Evolutionary conservation across 2,888 invertebrate genomes (phyloP).

Genomic region (Coelogynopora nodosa): DNA sequence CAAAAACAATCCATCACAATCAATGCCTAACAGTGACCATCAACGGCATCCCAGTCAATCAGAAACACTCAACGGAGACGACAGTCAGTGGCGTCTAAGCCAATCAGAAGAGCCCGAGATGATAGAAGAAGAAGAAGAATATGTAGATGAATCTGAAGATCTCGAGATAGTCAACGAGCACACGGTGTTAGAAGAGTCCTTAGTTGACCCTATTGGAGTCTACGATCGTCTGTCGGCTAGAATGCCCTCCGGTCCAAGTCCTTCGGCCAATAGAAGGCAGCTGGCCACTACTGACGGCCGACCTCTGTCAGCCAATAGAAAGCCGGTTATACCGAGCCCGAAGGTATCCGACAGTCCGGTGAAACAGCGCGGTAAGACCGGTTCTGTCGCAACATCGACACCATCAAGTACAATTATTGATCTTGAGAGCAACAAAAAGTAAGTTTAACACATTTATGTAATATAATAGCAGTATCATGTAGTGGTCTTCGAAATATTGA

Average conservation of each 20-base stretch:
- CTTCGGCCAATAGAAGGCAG: background rate
- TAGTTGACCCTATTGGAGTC: constrained; percentile 34
- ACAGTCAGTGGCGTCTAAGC: background rate
- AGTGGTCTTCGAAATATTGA: too few relatives aligned
- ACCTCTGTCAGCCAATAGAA: background rate
- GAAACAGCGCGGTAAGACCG: background rate
- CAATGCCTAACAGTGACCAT: background rate
- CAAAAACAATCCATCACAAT: background rate
- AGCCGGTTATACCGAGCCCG: background rate
- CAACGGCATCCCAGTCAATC: background rate
- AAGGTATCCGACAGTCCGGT: constrained; percentile 7
- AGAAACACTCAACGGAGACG: background rate
- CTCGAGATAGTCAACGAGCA: constrained; percentile 35
- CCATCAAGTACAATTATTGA: background rate
- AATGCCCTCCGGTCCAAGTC: constrained; percentile 1
- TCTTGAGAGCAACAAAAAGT: background rate
- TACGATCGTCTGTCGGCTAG: constrained; percentile 4
- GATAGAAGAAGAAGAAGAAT: background rate
- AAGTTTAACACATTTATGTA: too few relatives aligned
- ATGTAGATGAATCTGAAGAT: constrained; percentile 26
- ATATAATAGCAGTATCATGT: too few relatives aligned
- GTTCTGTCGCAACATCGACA: background rate
- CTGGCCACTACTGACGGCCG: background rate
- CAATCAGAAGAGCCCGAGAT: background rate
- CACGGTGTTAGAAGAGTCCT: background rate